phyloP scores from a whole-genome alignment of 2,888 invertebrate species.

The Drosophila algonquin region DNA sequence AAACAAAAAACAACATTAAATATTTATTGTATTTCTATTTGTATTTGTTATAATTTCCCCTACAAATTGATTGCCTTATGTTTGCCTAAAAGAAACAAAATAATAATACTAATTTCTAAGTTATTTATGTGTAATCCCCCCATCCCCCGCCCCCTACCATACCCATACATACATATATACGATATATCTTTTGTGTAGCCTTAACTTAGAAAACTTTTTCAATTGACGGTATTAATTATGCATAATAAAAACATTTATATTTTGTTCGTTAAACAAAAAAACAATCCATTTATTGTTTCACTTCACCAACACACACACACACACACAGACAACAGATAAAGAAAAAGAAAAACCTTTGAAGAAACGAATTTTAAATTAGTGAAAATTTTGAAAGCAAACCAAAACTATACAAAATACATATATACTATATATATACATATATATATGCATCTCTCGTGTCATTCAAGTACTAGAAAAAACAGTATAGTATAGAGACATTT shows the following conservation, averaged over 20 bases:
- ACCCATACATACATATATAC: slow-evolving; percentile 22
- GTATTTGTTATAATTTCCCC: slow-evolving; percentile 29
- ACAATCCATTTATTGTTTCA: slow-evolving; percentile 16
- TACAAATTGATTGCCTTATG: slow-evolving; percentile 56
- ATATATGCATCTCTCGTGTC: slow-evolving; percentile 23
- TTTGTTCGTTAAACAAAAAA: slow-evolving; percentile 75
- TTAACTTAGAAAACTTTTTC: slow-evolving; percentile 68
- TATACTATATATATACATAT: slow-evolving; percentile 30
- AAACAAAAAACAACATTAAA: slow-evolving; percentile 14
- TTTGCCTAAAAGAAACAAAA: slow-evolving; percentile 50
- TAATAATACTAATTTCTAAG: slow-evolving; percentile 64
- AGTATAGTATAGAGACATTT: slow-evolving; percentile 16
- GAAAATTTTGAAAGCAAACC: slow-evolving; percentile 75
- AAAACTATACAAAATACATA: slow-evolving; percentile 51
- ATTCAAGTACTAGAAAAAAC: slow-evolving; percentile 17
- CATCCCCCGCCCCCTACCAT: slow-evolving; percentile 24
- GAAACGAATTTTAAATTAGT: slow-evolving; percentile 84
- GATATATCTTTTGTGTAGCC: slow-evolving; percentile 65
- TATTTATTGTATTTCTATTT: slow-evolving; percentile 28
- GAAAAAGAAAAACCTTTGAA: slow-evolving; percentile 65
- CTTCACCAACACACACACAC: not conserved
- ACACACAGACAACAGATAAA: slow-evolving; percentile 20
- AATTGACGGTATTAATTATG: slow-evolving; percentile 79
- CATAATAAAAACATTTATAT: slow-evolving; percentile 70
- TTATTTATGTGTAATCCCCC: slow-evolving; percentile 59